Evolutionary conservation across 2,888 invertebrate genomes (phyloP).

Genomic region (Melitaea athalia): DNA sequence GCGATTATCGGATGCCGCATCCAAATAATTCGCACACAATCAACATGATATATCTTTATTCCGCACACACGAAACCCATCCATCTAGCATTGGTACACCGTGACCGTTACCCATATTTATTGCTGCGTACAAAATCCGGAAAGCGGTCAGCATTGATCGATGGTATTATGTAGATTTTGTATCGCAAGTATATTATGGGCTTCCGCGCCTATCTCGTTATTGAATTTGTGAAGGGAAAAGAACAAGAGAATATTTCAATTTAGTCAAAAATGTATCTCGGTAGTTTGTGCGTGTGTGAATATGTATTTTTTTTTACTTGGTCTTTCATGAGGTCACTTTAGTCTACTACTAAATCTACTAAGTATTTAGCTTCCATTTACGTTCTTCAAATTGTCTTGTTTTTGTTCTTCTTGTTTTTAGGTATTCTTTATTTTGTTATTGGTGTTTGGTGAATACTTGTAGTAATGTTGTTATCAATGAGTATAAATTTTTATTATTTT

Average conservation of each 20-base stretch:
- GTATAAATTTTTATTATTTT: too few species aligned
- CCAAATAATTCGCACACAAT: slow-evolving; percentile 50
- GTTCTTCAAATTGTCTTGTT: too few species aligned
- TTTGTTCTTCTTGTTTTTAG: too few species aligned
- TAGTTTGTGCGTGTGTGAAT: not conserved
- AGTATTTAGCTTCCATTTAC: too few species aligned
- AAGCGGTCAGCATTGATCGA: slow-evolving; percentile 61
- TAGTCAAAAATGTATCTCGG: slow-evolving; percentile 1
- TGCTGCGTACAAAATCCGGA: slow-evolving; percentile 54
- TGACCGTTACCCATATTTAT: slow-evolving; percentile 59
- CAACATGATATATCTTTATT: slow-evolving; percentile 57
- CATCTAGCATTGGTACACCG: slow-evolving; percentile 54
- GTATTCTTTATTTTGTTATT: too few species aligned
- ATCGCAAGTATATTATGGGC: slow-evolving; percentile 39
- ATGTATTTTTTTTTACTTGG: not conserved
- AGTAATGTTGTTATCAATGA: too few species aligned
- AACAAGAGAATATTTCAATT: slow-evolving; percentile 26
- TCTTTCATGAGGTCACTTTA: too few species aligned
- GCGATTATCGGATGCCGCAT: slow-evolving; percentile 39
- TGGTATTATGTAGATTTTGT: slow-evolving; percentile 49
- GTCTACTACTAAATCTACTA: too few species aligned
- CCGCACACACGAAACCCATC: slow-evolving; percentile 49
- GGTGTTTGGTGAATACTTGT: too few species aligned
- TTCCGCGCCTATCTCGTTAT: slow-evolving; percentile 36
- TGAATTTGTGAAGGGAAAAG: slow-evolving; percentile 32